Evolutionary conservation across 2,113 vertebrate genomes (phyloP).

Genomic region (Xerus inauris): DNA sequence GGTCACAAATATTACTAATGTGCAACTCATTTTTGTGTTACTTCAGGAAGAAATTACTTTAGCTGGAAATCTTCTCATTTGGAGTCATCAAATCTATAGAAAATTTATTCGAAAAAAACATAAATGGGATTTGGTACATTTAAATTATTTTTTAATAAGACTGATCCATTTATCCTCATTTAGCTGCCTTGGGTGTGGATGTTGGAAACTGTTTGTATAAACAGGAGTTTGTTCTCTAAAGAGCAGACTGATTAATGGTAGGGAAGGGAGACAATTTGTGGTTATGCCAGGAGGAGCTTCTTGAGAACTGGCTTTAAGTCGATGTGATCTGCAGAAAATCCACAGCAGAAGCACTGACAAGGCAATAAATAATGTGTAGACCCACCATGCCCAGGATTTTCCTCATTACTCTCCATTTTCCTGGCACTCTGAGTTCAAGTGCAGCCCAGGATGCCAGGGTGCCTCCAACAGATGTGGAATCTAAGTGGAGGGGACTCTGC

Average conservation of each 20-base stretch:
- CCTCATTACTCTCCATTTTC: neutral
- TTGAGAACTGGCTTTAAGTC: neutral
- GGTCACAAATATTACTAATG: neutral
- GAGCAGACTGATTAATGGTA: slow-evolving; percentile 11
- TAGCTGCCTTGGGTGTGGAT: neutral
- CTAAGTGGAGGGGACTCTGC: neutral
- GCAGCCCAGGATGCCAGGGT: neutral
- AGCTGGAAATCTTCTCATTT: neutral
- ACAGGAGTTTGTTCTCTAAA: slow-evolving; percentile 16
- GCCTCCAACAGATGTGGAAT: neutral
- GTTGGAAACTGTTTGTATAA: neutral
- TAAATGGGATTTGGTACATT: slow-evolving; percentile 47
- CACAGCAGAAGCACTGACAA: neutral
- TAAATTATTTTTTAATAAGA: slow-evolving; percentile 33
- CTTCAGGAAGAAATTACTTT: neutral
- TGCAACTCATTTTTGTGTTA: neutral
- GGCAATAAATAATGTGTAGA: neutral
- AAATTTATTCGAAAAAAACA: neutral
- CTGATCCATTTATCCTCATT: slow-evolving; percentile 38
- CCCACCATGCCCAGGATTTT: neutral
- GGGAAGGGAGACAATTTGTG: neutral
- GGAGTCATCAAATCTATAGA: slow-evolving; percentile 34
- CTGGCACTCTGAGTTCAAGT: neutral
- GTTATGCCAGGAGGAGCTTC: neutral
- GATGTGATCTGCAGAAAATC: neutral